Percentiles rank a stretch among this genome's conserved stretches.
These are phyloP conservation scores for Anneissia japonica DNA, from an alignment of 35 echinoderm and acorn worm species.

Conservation along the genomic window DNA sequence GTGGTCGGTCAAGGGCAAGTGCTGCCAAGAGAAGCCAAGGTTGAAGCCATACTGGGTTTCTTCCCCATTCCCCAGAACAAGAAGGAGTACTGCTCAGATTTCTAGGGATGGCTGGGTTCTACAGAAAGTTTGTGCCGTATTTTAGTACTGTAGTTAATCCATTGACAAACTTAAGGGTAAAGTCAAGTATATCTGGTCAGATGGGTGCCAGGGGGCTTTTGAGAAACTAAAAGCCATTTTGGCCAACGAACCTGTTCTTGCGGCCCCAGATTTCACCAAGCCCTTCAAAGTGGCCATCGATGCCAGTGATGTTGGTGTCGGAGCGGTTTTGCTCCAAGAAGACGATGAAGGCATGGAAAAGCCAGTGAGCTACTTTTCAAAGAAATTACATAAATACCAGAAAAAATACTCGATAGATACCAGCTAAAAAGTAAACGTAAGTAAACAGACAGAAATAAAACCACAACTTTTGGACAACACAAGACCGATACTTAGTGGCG, in stretches of 20 bases:
- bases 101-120: slow-evolving; percentile 21
- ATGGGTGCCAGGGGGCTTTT: not conserved
- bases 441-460: too few species aligned
- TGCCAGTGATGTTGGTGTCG: slow-evolving; percentile 17
- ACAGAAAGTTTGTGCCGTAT: not conserved
- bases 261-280: not conserved
- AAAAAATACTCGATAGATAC: slow-evolving; percentile 23
- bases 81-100: slow-evolving; percentile 15
- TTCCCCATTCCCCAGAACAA: slow-evolving; percentile 21
- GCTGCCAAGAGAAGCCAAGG: slow-evolving; percentile 22
- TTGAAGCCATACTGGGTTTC: slow-evolving; percentile 6
- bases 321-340: slow-evolving; percentile 8
- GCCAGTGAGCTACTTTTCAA: slow-evolving; percentile 30
- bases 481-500: too few species aligned
- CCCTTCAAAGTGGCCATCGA: not conserved
- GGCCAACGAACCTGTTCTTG: not conserved
- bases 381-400: slow-evolving; percentile 21
- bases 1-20: slow-evolving; percentile 49
- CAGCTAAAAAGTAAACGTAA: too few species aligned
- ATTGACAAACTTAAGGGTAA: not conserved
- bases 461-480: too few species aligned
- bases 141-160: not conserved
- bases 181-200: slow-evolving; percentile 6
- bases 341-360: slow-evolving; percentile 17
- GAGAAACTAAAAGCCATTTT: not conserved